phyloP scores from a whole-genome alignment of 1,140 invertebrate genomes.

The Drosophila pachea region DNA sequence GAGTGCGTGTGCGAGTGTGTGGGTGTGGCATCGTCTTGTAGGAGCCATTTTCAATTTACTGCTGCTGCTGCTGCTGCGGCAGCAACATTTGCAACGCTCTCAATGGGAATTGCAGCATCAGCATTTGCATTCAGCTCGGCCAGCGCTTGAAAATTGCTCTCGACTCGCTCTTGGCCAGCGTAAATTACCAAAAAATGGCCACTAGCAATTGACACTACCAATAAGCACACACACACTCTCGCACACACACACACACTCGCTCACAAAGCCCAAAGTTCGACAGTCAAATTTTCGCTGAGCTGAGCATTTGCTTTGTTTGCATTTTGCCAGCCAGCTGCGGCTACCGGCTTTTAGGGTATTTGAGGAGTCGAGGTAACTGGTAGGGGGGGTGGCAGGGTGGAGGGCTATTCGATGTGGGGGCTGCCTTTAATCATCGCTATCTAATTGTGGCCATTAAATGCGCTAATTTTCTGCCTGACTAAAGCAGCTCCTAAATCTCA shows the following conservation, averaged over 20 bases:
- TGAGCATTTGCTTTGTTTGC: slow-evolving; percentile 66
- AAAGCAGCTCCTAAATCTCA: slow-evolving; percentile 48
- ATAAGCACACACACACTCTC: slow-evolving; percentile 44
- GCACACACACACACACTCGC: background rate
- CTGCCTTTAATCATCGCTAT: slow-evolving; percentile 35
- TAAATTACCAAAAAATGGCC: slow-evolving; percentile 76
- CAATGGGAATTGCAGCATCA: slow-evolving; percentile 71
- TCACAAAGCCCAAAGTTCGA: slow-evolving; percentile 48
- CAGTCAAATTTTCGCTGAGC: slow-evolving; percentile 65
- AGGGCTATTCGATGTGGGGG: slow-evolving; percentile 6
- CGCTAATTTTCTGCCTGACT: slow-evolving; percentile 70
- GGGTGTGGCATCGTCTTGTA: slow-evolving; percentile 40
- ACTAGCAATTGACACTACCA: slow-evolving; percentile 76
- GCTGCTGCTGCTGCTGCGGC: slow-evolving; percentile 36
- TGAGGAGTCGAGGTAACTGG: background rate
- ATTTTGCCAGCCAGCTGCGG: slow-evolving; percentile 25
- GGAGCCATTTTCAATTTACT: slow-evolving; percentile 72
- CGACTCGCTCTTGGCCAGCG: slow-evolving; percentile 41
- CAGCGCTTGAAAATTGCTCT: slow-evolving; percentile 72
- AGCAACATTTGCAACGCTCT: slow-evolving; percentile 18
- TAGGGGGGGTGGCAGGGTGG: background rate
- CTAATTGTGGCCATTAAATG: slow-evolving; percentile 56
- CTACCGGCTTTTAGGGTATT: slow-evolving; percentile 37
- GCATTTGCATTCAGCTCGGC: slow-evolving; percentile 69
- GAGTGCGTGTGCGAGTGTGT: slow-evolving; percentile 10